A percentile compares a stretch with the other conserved stretches of the same genome.
These are phyloP conservation scores for Timema cristinae DNA, from an alignment of 2,888 invertebrate genomes.

Conservation along the genomic window DNA sequence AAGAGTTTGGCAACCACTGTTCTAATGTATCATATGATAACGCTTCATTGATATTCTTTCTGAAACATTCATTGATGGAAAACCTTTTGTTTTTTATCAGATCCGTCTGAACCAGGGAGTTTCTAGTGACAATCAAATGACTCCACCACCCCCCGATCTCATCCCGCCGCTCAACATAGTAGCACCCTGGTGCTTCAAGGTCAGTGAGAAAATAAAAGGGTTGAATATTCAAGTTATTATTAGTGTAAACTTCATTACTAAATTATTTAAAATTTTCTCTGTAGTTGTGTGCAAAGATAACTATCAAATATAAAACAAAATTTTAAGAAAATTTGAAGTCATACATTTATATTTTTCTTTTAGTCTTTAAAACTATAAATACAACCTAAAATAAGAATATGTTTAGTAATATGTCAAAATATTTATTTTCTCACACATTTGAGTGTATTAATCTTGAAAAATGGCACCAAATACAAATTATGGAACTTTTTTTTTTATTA, in stretches of 20 bases:
- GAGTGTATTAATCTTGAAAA: too few species aligned
- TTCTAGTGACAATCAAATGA: constrained; percentile 68
- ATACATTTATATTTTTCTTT: not conserved
- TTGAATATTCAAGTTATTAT: too few species aligned
- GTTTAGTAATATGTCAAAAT: too few species aligned
- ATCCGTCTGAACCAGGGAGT: constrained; percentile 74
- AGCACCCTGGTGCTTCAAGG: constrained; percentile 93
- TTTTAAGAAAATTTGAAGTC: not conserved
- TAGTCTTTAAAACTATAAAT: not conserved
- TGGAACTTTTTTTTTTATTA: too few species aligned
- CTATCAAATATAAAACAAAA: not conserved
- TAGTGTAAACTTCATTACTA: too few species aligned
- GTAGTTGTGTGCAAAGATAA: too few species aligned
- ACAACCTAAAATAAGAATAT: not conserved
- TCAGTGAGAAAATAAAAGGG: constrained; percentile 41
- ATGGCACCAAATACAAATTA: too few species aligned
- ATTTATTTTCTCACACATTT: too few species aligned
- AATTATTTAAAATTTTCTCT: too few species aligned
- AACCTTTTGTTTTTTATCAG: constrained; percentile 40
- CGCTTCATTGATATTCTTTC: not conserved
- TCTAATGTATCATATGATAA: too few species aligned
- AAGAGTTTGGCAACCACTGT: too few species aligned
- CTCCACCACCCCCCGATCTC: constrained; percentile 69
- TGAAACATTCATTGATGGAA: not conserved
- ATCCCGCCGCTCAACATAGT: constrained; percentile 84